A percentile compares a stretch with the other conserved stretches of the same genome.
phyloP scores from a whole-genome alignment of 2,888 invertebrate genomes.

The Philereme vetulata region DNA sequence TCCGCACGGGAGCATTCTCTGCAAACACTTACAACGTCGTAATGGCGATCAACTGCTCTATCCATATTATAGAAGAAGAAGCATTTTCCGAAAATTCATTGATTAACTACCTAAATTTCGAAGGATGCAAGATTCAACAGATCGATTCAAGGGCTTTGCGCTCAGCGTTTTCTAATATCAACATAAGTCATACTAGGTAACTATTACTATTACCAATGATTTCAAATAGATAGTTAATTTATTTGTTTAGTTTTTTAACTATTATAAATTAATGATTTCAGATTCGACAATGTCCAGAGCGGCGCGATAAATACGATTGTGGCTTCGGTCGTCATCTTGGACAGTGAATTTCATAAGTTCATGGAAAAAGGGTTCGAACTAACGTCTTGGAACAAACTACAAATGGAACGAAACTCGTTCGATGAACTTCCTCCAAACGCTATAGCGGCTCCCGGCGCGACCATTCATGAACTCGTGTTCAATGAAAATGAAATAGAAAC shows the following conservation, averaged over 20 bases:
- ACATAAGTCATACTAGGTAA: slow-evolving; percentile 86
- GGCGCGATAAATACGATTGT: slow-evolving; percentile 87
- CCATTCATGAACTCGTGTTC: slow-evolving; percentile 84
- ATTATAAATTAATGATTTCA: slow-evolving; percentile 61
- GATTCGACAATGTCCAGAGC: slow-evolving; percentile 84
- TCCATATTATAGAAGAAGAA: slow-evolving; percentile 84
- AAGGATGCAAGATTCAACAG: slow-evolving; percentile 82
- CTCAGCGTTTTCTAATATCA: slow-evolving; percentile 86
- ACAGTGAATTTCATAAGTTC: slow-evolving; percentile 85
- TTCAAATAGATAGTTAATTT: too few species aligned
- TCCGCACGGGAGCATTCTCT: slow-evolving; percentile 86
- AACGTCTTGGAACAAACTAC: slow-evolving; percentile 86
- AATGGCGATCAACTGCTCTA: slow-evolving; percentile 84
- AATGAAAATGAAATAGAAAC: slow-evolving; percentile 74
- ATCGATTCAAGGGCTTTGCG: slow-evolving; percentile 84
- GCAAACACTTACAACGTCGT: slow-evolving; percentile 86
- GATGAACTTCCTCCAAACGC: slow-evolving; percentile 81
- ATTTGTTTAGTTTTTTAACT: too few species aligned
- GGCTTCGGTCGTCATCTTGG: slow-evolving; percentile 83
- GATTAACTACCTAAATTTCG: slow-evolving; percentile 84
- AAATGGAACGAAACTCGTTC: slow-evolving; percentile 87
- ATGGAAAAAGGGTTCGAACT: slow-evolving; percentile 85
- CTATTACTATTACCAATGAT: neutral
- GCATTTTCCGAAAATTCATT: slow-evolving; percentile 86
- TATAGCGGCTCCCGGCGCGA: slow-evolving; percentile 74